These are phyloP conservation scores for Harpalus rufipes DNA, from an alignment of 2,888 invertebrate species.

Conservation along the genomic window DNA sequence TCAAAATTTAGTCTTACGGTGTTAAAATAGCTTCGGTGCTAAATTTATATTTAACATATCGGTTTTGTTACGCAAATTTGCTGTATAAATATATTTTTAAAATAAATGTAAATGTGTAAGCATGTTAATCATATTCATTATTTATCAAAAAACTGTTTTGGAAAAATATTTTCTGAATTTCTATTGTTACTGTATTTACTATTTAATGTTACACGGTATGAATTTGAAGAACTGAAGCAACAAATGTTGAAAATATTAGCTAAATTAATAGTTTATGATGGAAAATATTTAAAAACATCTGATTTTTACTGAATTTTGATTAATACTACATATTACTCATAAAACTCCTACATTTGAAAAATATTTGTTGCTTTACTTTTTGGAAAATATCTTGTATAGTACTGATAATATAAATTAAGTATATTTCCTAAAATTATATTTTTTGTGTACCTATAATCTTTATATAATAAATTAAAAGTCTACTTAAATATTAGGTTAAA, in stretches of 20 bases:
- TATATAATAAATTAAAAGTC: constrained; percentile 53
- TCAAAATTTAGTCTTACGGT: no score
- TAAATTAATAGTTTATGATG: no score
- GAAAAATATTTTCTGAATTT: constrained; percentile 18
- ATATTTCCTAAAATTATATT: constrained; percentile 56
- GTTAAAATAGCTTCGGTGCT: no score
- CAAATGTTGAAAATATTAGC: background rate
- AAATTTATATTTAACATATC: no score
- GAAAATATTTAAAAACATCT: no score
- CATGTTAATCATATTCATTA: no score
- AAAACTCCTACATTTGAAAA: background rate
- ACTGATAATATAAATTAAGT: constrained; percentile 32
- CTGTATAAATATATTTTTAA: no score
- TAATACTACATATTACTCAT: background rate
- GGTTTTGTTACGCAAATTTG: no score
- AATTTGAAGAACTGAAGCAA: constrained; percentile 9
- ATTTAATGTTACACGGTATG: constrained; percentile 10
- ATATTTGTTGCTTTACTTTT: constrained; percentile 11
- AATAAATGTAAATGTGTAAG: no score
- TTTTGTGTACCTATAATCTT: constrained; percentile 59
- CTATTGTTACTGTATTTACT: constrained; percentile 24
- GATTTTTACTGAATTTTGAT: background rate
- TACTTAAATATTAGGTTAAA: no score
- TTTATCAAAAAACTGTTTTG: background rate
- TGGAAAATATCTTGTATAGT: constrained; percentile 13